phyloP scores from a whole-genome alignment of 2,113 vertebrate species.

The Sus scrofa region T2T-Sscrofa CM000827.6:86432001-86432500 shows the following conservation, averaged over 20 bases:
- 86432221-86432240: not conserved
- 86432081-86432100: not conserved
- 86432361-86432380: not conserved
- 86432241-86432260: not conserved
- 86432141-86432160: rapidly evolving
- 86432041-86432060: rapidly evolving
- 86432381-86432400: not conserved
- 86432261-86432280: not conserved
- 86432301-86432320: not conserved
- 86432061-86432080: not conserved
- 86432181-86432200: not conserved
- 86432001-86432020: not conserved
- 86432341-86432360: not conserved
- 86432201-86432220: not conserved
- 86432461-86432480: not conserved
- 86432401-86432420: not conserved
- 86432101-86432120: not conserved
- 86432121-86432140: not conserved
- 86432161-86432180: not conserved
- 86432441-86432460: not conserved
- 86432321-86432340: not conserved
- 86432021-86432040: not conserved
- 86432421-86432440: not conserved
- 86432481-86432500: not conserved
- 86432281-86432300: not conserved